phyloP scores from a whole-genome alignment of 2,113 vertebrate species.

The Colius striatus region DNA sequence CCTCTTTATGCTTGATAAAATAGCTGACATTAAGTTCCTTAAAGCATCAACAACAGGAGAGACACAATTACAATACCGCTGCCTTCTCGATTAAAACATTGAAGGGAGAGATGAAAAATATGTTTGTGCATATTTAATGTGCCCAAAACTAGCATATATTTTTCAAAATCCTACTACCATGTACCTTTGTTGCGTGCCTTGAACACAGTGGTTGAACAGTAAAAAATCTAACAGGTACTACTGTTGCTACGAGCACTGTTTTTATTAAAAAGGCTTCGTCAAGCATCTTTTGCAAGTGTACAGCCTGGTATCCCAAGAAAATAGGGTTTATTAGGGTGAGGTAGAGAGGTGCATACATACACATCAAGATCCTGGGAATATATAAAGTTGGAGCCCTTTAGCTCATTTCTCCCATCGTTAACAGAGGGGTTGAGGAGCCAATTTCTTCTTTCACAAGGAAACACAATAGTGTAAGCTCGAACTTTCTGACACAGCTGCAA shows the following conservation, averaged over 20 bases:
- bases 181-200: neutral
- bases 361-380: too few relatives aligned
- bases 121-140: neutral
- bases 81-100: neutral
- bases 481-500: neutral
- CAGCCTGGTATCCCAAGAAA: neutral
- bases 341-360: too few relatives aligned
- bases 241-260: neutral
- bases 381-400: neutral
- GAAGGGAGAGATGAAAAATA: neutral
- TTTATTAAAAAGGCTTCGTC: neutral
- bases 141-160: neutral
- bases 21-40: neutral
- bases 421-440: neutral
- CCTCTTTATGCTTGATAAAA: neutral
- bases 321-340: too few relatives aligned
- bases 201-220: neutral
- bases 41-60: neutral
- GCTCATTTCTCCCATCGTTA: neutral
- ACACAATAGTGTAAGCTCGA: neutral
- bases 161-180: neutral
- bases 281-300: neutral
- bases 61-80: neutral
- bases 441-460: neutral
- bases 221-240: neutral